Conservation (phyloP, 2,113 vertebrate genomes). For the Thermophis baileyi region DNA sequence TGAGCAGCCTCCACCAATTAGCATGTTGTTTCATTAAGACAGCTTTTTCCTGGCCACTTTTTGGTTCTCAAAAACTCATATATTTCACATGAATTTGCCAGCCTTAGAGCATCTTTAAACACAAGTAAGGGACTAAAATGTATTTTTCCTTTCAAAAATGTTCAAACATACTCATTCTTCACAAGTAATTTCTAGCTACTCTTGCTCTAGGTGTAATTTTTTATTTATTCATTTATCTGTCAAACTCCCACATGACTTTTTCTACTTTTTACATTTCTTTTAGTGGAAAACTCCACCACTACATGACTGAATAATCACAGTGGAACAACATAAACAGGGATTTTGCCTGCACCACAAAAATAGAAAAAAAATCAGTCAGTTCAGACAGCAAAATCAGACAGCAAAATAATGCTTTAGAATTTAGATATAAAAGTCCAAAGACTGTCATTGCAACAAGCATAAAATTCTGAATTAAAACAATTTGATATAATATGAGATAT, state of each 20-base stretch:
- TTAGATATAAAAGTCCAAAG: background rate
- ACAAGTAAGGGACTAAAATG: conserved; percentile 51
- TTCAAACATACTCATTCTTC: conserved; percentile 50
- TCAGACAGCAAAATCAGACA: conserved; percentile 16
- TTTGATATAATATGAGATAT: background rate
- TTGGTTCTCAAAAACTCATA: conserved; percentile 64
- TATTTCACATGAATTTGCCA: conserved; percentile 61
- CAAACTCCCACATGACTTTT: conserved; percentile 40
- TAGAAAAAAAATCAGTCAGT: conserved; percentile 29
- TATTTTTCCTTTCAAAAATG: conserved; percentile 45
- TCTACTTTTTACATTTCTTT: conserved; percentile 37
- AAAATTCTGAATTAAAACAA: conserved; percentile 12
- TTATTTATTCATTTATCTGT: background rate
- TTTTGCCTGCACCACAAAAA: conserved; percentile 43
- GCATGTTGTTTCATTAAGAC: conserved; percentile 60
- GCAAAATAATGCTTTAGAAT: conserved; percentile 38
- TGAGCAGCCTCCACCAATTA: conserved; percentile 57
- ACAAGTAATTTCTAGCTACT: conserved; percentile 62
- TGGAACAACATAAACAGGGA: conserved; percentile 6
- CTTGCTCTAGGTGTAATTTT: conserved; percentile 46
- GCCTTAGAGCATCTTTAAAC: conserved; percentile 62
- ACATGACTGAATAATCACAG: conserved; percentile 34
- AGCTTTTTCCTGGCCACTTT: conserved; percentile 54
- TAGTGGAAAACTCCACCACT: conserved; percentile 22
- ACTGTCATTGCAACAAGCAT: background rate